Evolutionary conservation across 2,888 invertebrate species (phyloP).

Genomic region (Netelia inedita): DNA sequence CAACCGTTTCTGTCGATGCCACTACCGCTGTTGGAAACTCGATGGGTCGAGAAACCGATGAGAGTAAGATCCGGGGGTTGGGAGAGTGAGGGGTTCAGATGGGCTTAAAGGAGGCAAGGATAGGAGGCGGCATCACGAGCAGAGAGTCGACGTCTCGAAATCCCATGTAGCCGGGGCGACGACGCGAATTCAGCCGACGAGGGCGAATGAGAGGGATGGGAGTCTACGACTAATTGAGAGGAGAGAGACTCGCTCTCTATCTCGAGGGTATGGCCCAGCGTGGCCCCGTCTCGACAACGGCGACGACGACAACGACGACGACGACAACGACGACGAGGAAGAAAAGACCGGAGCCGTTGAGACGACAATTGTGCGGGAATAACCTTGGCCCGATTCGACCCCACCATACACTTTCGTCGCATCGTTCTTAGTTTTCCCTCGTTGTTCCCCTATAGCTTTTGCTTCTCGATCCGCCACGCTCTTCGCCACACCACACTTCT

Average conservation of each 20-base stretch:
- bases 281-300: slow-evolving; percentile 42
- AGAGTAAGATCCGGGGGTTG: slow-evolving; percentile 5
- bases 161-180: slow-evolving; percentile 46
- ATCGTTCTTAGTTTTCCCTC: slow-evolving; percentile 51
- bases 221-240: slow-evolving; percentile 67
- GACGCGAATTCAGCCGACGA: slow-evolving; percentile 56
- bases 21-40: slow-evolving; percentile 49
- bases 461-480: slow-evolving; percentile 37
- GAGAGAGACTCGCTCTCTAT: slow-evolving; percentile 56
- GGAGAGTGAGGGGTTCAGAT: slow-evolving; percentile 7
- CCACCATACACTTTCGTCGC: slow-evolving; percentile 52
- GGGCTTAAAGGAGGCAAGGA: slow-evolving; percentile 33
- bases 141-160: slow-evolving; percentile 48
- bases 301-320: slow-evolving; percentile 29
- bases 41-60: slow-evolving; percentile 54
- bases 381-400: slow-evolving; percentile 68
- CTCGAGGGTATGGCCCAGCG: slow-evolving; percentile 42
- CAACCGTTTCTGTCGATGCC: slow-evolving; percentile 52
- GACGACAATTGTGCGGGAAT: slow-evolving; percentile 66
- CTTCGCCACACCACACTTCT: slow-evolving; percentile 39
- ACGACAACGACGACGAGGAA: slow-evolving; percentile 53
- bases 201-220: slow-evolving; percentile 58
- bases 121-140: slow-evolving; percentile 32
- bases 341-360: slow-evolving; percentile 67
- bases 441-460: slow-evolving; percentile 13